Conservation (phyloP, 2,888 invertebrate species). For the Bombylius discolor region DNA sequence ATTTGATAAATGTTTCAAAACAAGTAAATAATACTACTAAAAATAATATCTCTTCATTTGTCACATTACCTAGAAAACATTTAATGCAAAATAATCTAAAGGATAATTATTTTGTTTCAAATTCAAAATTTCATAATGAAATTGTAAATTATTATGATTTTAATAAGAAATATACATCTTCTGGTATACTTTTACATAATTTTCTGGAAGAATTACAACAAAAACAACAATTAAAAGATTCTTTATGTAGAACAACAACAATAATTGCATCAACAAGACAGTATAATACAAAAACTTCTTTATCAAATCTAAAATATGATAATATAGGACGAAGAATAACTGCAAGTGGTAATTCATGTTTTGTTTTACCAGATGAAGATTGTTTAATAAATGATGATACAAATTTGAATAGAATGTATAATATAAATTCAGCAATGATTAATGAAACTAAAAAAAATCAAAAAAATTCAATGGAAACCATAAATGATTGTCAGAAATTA, state of each 20-base stretch:
- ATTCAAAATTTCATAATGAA: constrained; percentile 34
- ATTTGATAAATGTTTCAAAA: constrained; percentile 59
- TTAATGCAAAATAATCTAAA: constrained; percentile 34
- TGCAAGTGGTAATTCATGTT: constrained; percentile 75
- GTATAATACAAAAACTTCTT: constrained; percentile 7
- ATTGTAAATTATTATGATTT: constrained; percentile 35
- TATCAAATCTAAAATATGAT: constrained; percentile 56
- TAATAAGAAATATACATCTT: constrained; percentile 27
- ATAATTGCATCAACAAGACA: background rate
- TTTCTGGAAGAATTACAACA: constrained; percentile 17
- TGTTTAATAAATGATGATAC: no score
- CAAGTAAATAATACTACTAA: constrained; percentile 31
- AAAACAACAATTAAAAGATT: constrained; percentile 1
- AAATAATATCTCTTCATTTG: constrained; percentile 34
- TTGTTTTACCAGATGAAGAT: constrained; percentile 59
- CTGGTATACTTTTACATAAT: background rate
- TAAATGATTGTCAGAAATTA: no score
- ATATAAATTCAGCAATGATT: no score
- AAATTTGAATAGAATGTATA: no score
- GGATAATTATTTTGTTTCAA: constrained; percentile 23
- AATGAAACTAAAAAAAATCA: no score
- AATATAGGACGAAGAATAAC: constrained; percentile 84
- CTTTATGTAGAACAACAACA: constrained; percentile 15
- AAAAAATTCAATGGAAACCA: no score
- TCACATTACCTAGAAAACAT: constrained; percentile 38